These are phyloP conservation scores for Nephrotoma flavescens DNA, from an alignment of 2,888 invertebrate species.

Conservation along the genomic window DNA sequence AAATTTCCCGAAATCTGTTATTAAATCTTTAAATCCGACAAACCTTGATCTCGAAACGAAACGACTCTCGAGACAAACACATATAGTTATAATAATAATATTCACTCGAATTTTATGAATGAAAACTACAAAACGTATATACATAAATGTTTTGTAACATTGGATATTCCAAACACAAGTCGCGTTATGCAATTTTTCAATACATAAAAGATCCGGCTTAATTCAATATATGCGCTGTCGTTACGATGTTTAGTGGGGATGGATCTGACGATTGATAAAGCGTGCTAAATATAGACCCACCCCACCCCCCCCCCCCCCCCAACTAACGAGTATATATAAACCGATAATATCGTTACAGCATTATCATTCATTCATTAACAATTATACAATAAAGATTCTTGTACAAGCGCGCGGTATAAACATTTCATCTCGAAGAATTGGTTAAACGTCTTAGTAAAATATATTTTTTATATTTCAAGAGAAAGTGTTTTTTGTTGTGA, in stretches of 20 bases:
- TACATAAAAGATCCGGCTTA: neutral
- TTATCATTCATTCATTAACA: neutral
- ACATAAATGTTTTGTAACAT: neutral
- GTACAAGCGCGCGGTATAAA: neutral
- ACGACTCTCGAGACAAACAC: neutral
- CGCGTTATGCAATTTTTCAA: neutral
- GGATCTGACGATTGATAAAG: neutral
- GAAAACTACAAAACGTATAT: neutral
- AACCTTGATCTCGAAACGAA: neutral
- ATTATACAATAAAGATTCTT: neutral
- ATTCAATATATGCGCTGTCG: neutral
- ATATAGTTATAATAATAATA: neutral
- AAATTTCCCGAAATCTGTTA: neutral
- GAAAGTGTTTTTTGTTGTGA: conserved; percentile 2
- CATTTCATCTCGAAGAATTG: neutral
- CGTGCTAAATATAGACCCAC: too few species aligned
- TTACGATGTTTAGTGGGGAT: neutral
- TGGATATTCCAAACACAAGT: neutral
- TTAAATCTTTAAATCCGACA: neutral
- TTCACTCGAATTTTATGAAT: neutral
- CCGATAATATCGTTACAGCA: neutral
- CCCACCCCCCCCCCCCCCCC: too few species aligned
- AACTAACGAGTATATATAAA: neutral
- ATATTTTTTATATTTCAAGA: neutral
- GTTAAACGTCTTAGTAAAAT: neutral